Percentiles rank a stretch among this genome's conserved stretches.
Conservation (phyloP, 64 coral and sea anemone genomes). For the Porites australiensis region DNA sequence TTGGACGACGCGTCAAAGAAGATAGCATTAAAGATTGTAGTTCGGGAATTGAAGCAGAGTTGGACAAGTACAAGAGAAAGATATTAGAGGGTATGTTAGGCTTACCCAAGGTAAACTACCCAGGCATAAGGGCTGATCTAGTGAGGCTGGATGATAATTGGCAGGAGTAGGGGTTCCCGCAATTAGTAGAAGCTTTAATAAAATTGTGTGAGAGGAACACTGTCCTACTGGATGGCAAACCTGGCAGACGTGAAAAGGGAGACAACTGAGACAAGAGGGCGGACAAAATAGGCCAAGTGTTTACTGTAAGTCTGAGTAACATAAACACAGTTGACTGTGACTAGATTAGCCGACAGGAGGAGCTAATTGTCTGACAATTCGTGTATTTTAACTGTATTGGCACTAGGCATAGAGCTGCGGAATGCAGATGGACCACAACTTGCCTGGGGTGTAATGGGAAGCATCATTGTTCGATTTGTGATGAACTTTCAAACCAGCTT, state of each 20-base stretch:
- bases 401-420: slow-evolving; percentile 27
- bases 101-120: slow-evolving; percentile 64
- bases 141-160: slow-evolving; percentile 64
- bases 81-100: not conserved
- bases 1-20: not conserved
- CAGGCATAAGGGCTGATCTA: slow-evolving; percentile 64
- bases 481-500: not conserved
- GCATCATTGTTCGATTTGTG: slow-evolving; percentile 63
- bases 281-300: slow-evolving; percentile 5
- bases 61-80: slow-evolving; percentile 14
- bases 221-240: not conserved
- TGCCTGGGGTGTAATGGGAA: slow-evolving; percentile 32
- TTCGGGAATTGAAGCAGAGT: not conserved
- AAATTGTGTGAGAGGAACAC: slow-evolving; percentile 79
- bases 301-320: slow-evolving; percentile 26
- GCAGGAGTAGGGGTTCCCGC: slow-evolving; percentile 72
- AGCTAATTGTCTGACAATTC: slow-evolving; percentile 29
- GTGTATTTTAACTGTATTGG: slow-evolving; percentile 62
- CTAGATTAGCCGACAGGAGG: slow-evolving; percentile 15
- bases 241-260: not conserved
- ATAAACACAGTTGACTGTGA: slow-evolving; percentile 50
- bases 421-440: slow-evolving; percentile 3
- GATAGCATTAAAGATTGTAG: not conserved
- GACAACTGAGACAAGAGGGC: slow-evolving; percentile 38
- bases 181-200: not conserved